A percentile compares a stretch with the other conserved stretches of the same genome.
These are phyloP conservation scores for Oeneis ivallda DNA, from an alignment of 2,888 invertebrate species.

Conservation along the genomic window DNA sequence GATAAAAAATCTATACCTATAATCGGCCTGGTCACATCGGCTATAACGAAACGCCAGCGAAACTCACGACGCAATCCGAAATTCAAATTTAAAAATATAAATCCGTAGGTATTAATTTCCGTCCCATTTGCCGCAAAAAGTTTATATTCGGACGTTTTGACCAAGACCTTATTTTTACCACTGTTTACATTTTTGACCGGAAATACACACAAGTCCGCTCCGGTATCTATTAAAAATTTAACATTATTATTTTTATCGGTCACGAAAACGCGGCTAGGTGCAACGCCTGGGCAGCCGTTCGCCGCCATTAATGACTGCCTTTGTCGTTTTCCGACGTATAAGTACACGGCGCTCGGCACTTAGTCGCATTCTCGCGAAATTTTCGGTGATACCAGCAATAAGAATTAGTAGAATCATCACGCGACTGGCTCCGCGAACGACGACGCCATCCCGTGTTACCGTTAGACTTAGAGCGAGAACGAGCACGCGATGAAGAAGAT, in stretches of 20 bases:
- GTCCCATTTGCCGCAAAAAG: constrained; percentile 38
- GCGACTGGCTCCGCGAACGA: background rate
- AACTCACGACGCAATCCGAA: constrained; percentile 39
- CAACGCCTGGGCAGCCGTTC: constrained; percentile 19
- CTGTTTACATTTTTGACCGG: background rate
- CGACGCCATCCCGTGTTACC: background rate
- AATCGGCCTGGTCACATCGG: constrained; percentile 37
- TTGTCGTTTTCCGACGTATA: constrained; percentile 29
- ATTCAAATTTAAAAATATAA: constrained; percentile 19
- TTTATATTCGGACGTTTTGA: constrained; percentile 15
- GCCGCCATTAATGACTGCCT: constrained; percentile 33
- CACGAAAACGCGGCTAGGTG: constrained; percentile 27
- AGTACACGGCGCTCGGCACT: constrained; percentile 24
- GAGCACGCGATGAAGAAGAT: background rate
- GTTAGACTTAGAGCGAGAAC: background rate
- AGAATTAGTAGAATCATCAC: background rate
- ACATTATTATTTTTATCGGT: background rate
- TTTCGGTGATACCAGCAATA: constrained; percentile 30
- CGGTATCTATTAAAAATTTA: background rate
- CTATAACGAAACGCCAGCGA: constrained; percentile 38
- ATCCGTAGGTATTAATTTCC: constrained; percentile 35
- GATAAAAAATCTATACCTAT: constrained; percentile 30
- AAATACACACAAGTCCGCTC: background rate
- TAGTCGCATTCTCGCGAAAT: constrained; percentile 19
- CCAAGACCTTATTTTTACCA: background rate